Conservation (phyloP, 2,113 vertebrate species). For the Colaptes auratus region DNA sequence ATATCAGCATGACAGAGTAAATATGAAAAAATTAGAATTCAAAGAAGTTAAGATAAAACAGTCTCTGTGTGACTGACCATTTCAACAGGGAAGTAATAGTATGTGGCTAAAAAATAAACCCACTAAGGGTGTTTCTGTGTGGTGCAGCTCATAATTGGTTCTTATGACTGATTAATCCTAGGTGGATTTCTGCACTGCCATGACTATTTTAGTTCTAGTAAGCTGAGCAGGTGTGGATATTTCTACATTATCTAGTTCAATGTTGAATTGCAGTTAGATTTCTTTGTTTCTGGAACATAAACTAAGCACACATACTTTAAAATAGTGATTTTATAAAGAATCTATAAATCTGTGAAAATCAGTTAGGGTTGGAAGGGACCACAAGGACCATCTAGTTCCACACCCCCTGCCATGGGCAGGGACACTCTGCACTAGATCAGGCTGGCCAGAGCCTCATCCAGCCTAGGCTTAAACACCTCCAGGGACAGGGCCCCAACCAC, state of each 20-base stretch:
- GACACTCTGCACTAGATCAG: too few relatives aligned
- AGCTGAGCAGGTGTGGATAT: neutral
- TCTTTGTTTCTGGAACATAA: neutral
- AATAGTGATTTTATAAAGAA: neutral
- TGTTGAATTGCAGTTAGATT: neutral
- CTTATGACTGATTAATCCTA: neutral
- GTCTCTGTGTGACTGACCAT: neutral
- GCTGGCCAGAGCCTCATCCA: too few relatives aligned
- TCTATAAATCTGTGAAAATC: neutral
- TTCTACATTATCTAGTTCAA: neutral
- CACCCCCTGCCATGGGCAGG: too few relatives aligned
- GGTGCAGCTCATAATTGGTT: neutral
- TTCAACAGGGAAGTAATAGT: neutral
- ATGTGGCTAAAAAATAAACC: neutral
- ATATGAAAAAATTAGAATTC: neutral
- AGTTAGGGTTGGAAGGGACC: too few relatives aligned
- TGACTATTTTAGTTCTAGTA: neutral
- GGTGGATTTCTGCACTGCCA: neutral
- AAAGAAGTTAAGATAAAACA: neutral
- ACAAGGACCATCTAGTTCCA: too few relatives aligned
- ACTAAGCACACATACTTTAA: rapidly evolving
- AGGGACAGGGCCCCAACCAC: too few relatives aligned
- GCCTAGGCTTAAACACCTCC: too few relatives aligned
- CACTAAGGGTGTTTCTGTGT: neutral
- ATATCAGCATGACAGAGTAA: neutral